Conservation (phyloP, 2,888 invertebrate genomes). For the Mycalesis mineus region DNA sequence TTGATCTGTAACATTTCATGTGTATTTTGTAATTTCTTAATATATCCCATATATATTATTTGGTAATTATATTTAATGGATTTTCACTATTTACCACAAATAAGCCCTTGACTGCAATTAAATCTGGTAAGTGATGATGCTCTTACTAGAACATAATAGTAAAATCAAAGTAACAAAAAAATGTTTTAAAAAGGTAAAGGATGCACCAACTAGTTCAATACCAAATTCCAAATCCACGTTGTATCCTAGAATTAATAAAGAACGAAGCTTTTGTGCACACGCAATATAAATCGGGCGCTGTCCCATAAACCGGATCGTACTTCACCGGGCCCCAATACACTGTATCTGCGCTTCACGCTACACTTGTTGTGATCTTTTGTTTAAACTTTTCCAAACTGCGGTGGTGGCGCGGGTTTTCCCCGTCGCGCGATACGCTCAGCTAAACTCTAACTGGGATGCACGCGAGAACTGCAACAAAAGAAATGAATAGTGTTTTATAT, state of each 20-base stretch:
- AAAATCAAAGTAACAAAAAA: too few species aligned
- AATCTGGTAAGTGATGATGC: too few species aligned
- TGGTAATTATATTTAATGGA: too few species aligned
- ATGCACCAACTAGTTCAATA: too few species aligned
- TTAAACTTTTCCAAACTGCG: slow-evolving; percentile 24
- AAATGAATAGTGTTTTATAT: neutral
- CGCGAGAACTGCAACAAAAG: slow-evolving; percentile 3
- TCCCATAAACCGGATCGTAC: slow-evolving; percentile 12
- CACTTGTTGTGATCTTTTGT: slow-evolving; percentile 28
- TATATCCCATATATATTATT: too few species aligned
- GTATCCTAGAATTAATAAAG: slow-evolving; percentile 3
- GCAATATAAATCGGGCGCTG: neutral
- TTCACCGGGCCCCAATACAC: slow-evolving; percentile 19
- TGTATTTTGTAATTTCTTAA: too few species aligned
- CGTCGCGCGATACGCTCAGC: slow-evolving; percentile 19
- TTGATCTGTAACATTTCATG: too few species aligned
- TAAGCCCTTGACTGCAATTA: too few species aligned
- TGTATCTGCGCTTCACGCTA: slow-evolving; percentile 28
- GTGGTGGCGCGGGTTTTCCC: slow-evolving; percentile 11
- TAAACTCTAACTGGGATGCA: slow-evolving; percentile 13
- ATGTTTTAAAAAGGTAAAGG: too few species aligned
- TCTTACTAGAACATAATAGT: too few species aligned
- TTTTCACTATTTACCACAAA: too few species aligned
- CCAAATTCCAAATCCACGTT: neutral
- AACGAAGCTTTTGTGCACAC: slow-evolving; percentile 1